These are phyloP conservation scores for Hirtodrosophila alboralis DNA, from an alignment of 2,888 invertebrate species.

Conservation along the genomic window DNA sequence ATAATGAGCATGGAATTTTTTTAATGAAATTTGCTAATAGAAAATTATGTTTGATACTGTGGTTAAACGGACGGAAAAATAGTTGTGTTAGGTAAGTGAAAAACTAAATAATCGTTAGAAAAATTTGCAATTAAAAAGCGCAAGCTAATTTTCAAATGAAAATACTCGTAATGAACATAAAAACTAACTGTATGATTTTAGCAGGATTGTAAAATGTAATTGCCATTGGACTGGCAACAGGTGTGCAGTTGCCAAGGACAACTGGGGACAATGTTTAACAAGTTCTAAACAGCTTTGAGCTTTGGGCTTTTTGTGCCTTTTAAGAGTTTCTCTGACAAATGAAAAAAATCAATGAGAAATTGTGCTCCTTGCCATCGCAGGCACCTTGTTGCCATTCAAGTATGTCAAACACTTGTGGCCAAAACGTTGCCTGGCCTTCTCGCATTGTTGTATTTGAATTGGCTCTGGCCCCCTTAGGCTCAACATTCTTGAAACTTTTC, in stretches of 20 bases:
- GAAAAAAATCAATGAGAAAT: constrained; percentile 59
- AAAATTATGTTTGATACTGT: constrained; percentile 23
- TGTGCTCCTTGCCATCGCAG: constrained; percentile 10
- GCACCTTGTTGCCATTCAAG: constrained; percentile 35
- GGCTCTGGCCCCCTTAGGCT: constrained; percentile 27
- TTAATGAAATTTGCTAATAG: constrained; percentile 27
- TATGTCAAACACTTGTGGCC: constrained; percentile 66
- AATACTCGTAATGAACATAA: constrained; percentile 40
- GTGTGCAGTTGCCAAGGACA: constrained; percentile 50
- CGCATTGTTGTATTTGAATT: constrained; percentile 22
- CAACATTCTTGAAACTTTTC: constrained; percentile 57
- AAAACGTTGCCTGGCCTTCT: constrained; percentile 39
- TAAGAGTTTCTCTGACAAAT: constrained; percentile 4
- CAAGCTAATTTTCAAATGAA: constrained; percentile 38
- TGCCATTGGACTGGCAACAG: constrained; percentile 50
- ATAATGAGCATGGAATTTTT: constrained; percentile 36
- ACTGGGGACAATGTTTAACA: constrained; percentile 38
- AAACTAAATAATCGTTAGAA: constrained; percentile 28
- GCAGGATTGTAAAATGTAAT: constrained; percentile 11
- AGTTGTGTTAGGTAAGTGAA: constrained; percentile 26
- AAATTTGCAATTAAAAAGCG: constrained; percentile 24
- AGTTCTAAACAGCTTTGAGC: constrained; percentile 12
- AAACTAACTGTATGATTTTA: constrained; percentile 43
- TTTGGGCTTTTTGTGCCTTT: constrained; percentile 18
- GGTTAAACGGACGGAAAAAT: constrained; percentile 33